Conservation (phyloP, 2,113 vertebrate species). For the Perca schrenkii region DNA sequence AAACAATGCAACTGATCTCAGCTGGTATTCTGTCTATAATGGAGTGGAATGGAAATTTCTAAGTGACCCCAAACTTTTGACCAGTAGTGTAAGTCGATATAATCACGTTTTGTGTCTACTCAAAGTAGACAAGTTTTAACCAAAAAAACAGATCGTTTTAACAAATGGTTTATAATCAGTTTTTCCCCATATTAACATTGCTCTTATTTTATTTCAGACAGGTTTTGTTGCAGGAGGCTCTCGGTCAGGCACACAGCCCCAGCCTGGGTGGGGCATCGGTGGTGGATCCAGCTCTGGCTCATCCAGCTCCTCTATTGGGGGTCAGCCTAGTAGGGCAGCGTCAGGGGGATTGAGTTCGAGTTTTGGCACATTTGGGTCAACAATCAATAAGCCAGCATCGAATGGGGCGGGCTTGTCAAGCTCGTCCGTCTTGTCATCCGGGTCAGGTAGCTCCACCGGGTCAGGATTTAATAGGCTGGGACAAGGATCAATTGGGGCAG, state of each 20-base stretch:
- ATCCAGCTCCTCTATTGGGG: neutral
- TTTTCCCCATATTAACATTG: slow-evolving; percentile 3
- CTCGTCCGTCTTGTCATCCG: too few species aligned
- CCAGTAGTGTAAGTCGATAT: neutral
- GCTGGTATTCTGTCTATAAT: too few species aligned
- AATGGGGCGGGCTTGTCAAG: too few species aligned
- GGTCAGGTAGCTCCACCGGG: too few species aligned
- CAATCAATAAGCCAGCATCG: neutral
- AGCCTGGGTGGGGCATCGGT: neutral
- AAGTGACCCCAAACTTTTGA: too few species aligned
- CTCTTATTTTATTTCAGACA: slow-evolving; percentile 40
- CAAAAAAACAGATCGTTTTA: neutral
- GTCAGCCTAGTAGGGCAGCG: slow-evolving; percentile 12
- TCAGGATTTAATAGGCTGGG: too few species aligned
- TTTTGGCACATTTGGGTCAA: neutral
- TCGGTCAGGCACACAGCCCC: neutral
- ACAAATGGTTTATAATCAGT: neutral
- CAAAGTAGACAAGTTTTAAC: neutral
- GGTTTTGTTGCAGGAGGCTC: neutral
- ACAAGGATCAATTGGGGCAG: too few species aligned
- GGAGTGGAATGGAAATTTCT: too few species aligned
- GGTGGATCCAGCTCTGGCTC: neutral
- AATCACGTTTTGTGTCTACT: neutral
- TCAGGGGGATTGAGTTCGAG: neutral
- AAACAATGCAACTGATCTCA: too few species aligned